Base-by-base conservation (phyloP, 2,797 vertebrate species). In the Leucoraja ocellata region DNA sequence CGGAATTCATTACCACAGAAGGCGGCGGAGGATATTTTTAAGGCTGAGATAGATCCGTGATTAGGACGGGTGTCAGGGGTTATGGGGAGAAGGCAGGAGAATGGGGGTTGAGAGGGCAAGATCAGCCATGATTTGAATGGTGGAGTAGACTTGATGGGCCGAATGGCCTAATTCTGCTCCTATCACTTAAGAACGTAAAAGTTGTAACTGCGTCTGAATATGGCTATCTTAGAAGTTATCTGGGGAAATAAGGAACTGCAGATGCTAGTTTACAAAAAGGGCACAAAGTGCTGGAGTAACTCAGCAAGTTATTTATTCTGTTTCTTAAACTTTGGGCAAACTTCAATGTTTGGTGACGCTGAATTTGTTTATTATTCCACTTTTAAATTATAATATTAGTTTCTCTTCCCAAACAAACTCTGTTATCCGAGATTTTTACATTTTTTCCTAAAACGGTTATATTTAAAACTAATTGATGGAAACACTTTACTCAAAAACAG, bases 281-380 rank as follows among this genome's bases (percentile, higher is more conserved):
- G 46, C 46, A 54, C 46, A 54, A 54, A 54, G 4, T 54, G 46
- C 46, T 54, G 46, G 46, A 54, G 14, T 61, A 84, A 23, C 54
- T 58, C 81, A 58, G 63, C 18, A 36, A 21, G 65, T 68, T 36
- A 36, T 10, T 68, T 68, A 7, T 36, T 16, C 68, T 21, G 28
- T 46, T 32, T 21, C n/a, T 88, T 68, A 32, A 21, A 36, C 68
- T 65, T 68, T 88, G 21, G 63, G 61, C 7, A 18, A 8, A 68
- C 84, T 32, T 88, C 83, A 88, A 36, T 4, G 61, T 23, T 88
- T 88, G 14, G 16, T 32, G 61, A n/a, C 32, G 4, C 61, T 36
- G n/a, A 32, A 68, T 88, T n/a, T 68, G 84, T 88, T 88, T 88
- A 88, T 88, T 65, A 88, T 36, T 88, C 84, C 14, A 88, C 63